Evolutionary conservation across 2,888 invertebrate species (phyloP), one percentile per base, ranked within the genome.

Genomic region (Chloromyia formosa): DNA sequence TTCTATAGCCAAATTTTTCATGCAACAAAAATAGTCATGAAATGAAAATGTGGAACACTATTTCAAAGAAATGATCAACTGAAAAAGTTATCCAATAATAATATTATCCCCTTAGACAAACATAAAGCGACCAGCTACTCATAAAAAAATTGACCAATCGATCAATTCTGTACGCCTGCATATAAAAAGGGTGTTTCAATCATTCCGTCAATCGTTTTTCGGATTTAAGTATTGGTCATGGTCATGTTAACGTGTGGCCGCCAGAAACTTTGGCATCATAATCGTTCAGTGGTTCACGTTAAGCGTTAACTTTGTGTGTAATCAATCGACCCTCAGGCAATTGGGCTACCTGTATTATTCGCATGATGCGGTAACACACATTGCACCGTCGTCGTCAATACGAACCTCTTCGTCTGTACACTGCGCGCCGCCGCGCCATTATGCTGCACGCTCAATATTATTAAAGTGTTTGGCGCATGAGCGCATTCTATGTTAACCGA

Each of bases 291-390:
- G 12, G 49, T 66, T 49, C 66, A 45, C 22, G 66, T 66, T 64
- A 66, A 35, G 66, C 22, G 49, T 66, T 66, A 49, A 66, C 49
- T 66, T 66, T 66, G 66, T 71, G 7, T 35, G 71, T 74, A 66
- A 66, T 74, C 56, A 45, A 66, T 66, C 22, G 56, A 40, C 66
- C 74, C 54, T 66, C 16, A 14, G 74, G 74, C 74, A 66, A 58
- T 56, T 16, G 49, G 18, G 74, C 74, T 74, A 74, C 74, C 74
- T 74, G 74, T 53, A 20, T 74, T 73, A 42, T 56, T 72, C 23
- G 66, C 66, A 66, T 66, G 45, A 49, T 49, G 45, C 22, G 20
- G 14, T 49, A 35, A n/a, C 49, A 49, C 16, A 49, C 16, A 49
- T n/a, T 5, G 10, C 49, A 49, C 12, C 7, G 27, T 35, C 7